Evolutionary conservation across 2,797 vertebrate genomes (phyloP), one percentile per base, ranked within the genome.

Genomic region (Rhinogobio ventralis): DNA sequence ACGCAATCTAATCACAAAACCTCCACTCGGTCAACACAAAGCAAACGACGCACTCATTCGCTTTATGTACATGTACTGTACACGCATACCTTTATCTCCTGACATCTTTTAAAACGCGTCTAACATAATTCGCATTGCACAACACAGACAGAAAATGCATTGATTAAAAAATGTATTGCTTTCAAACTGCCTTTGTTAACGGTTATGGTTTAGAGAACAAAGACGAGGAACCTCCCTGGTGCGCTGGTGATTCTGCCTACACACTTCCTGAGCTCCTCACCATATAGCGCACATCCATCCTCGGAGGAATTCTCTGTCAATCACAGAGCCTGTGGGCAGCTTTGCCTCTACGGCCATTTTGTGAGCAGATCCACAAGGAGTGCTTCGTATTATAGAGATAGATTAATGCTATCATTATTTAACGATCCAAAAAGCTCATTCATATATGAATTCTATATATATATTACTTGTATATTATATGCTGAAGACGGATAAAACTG

Each of bases 131-230:
- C 84, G 69, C 85, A 85, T 90, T 86, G 57, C 78, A 75, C 28
- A 53, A 84, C 28, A 36, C 49, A 57, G n/a, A 84, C 64, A 64
- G 80, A 73, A 90, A 90, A 88, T 62, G 14, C 19, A 53, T 87
- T 88, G 72, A 88, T 91, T 91, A 90, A 73, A 87, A 92, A 92
- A 92, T 92, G 90, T 89, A 89, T 91, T 90, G 89, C 83, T 87
- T 87, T 55, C 45, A 87, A 89, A 91, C 85, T 86, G 92, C 90
- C 92, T 94, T 93, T 93, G 92, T 91, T 90, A 90, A 85, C 36
- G 1, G 85, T 83, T 87, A 84, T 85, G 82, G 87, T 85, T 86
- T 81, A 76, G 88, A 91, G 93, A 93, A 94, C 93, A 94, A 93
- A 93, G 90, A 85, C 86, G 75, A 85, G 84, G 76, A 88, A 79